Conservation (phyloP, 2,797 vertebrate species). For the Oceanodroma leucorhoa region DNA sequence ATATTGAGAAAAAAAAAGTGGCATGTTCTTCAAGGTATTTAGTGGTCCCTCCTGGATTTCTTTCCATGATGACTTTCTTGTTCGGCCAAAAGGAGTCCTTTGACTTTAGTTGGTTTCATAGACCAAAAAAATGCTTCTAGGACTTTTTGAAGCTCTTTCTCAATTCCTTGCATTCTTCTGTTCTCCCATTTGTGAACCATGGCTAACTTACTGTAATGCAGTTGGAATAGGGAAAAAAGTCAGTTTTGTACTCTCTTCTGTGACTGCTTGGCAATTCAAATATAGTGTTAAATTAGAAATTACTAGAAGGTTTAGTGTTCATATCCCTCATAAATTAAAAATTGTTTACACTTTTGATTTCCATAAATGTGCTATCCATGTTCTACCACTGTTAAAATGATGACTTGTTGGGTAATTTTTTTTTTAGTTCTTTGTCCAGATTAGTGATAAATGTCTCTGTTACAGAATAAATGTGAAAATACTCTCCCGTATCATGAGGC, state of each 20-base stretch:
- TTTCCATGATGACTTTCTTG: not conserved
- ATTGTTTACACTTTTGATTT: not conserved
- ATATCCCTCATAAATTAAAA: not conserved
- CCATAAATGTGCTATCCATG: accelerated
- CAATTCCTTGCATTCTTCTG: not conserved
- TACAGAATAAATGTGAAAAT: not conserved
- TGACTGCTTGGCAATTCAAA: not conserved
- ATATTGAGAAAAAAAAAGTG: not conserved
- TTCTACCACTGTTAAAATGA: not conserved
- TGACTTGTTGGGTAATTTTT: not conserved
- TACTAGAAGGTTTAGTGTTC: not conserved
- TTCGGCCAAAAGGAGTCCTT: not conserved
- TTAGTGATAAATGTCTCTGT: not conserved
- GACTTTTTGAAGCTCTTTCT: not conserved
- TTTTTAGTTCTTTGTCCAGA: not conserved
- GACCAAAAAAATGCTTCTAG: not conserved
- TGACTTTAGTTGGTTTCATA: not conserved
- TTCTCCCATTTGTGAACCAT: not conserved
- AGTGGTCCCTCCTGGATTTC: not conserved
- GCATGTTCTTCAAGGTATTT: not conserved
- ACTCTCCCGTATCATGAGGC: accelerated
- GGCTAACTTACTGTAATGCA: not conserved
- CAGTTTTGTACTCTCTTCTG: not conserved
- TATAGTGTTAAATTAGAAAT: not conserved
- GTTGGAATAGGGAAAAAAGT: not conserved